Percentiles rank a stretch among this genome's conserved stretches.
phyloP scores from a whole-genome alignment of 2,888 invertebrate species.

The Apomyelois bistriatella region DNA sequence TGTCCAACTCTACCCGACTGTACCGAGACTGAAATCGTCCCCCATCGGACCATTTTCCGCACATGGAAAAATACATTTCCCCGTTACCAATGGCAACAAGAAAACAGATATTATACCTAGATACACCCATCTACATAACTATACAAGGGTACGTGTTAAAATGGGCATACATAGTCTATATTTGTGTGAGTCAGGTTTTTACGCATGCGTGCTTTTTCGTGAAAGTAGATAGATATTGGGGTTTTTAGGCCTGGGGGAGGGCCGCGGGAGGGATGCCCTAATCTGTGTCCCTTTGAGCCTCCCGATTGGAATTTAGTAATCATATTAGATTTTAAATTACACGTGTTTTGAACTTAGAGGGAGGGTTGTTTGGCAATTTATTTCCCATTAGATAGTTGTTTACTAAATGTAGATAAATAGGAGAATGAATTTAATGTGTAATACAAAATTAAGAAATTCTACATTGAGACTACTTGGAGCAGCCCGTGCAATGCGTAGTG shows the following conservation, averaged over 20 bases:
- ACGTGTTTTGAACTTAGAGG: slow-evolving; percentile 68
- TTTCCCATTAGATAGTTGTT: slow-evolving; percentile 68
- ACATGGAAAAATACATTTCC: slow-evolving; percentile 61
- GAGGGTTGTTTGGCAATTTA: slow-evolving; percentile 54
- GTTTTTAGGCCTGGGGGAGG: slow-evolving; percentile 62
- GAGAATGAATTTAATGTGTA: slow-evolving; percentile 20
- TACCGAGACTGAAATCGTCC: slow-evolving; percentile 2
- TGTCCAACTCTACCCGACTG: background rate
- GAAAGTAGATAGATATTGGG: slow-evolving; percentile 76
- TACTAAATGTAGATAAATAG: slow-evolving; percentile 23
- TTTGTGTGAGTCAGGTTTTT: slow-evolving; percentile 67
- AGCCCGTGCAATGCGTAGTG: no score
- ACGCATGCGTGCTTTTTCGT: slow-evolving; percentile 75
- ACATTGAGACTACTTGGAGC: no score
- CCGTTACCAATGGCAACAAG: slow-evolving; percentile 65
- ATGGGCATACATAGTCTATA: slow-evolving; percentile 57
- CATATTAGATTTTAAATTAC: slow-evolving; percentile 80
- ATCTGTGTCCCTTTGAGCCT: slow-evolving; percentile 75
- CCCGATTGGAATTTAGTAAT: slow-evolving; percentile 79
- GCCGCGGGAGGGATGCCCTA: slow-evolving; percentile 53
- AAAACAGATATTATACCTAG: slow-evolving; percentile 65
- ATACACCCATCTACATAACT: slow-evolving; percentile 51
- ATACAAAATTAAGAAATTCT: background rate
- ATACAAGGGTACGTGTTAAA: slow-evolving; percentile 42
- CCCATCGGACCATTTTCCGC: slow-evolving; percentile 23